phyloP scores from a whole-genome alignment of 2,888 invertebrate genomes.

The Oscheius sp. region DNA sequence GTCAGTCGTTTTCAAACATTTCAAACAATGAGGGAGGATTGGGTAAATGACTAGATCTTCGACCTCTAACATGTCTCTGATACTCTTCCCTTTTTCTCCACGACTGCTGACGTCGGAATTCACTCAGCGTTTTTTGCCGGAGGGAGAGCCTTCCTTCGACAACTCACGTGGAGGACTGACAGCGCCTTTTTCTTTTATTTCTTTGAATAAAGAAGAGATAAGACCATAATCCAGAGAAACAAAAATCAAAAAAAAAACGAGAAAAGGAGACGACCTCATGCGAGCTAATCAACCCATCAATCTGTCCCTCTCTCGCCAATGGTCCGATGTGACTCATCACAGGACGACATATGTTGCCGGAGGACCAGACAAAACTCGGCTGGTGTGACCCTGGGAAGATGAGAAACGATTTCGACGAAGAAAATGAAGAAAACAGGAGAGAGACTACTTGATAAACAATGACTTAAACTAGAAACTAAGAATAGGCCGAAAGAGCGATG shows the following conservation, averaged over 20 bases:
- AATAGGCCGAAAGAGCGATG: neutral
- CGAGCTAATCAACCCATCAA: neutral
- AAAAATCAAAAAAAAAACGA: neutral
- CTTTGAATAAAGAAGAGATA: neutral
- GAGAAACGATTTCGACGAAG: no score
- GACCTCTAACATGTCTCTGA: no score
- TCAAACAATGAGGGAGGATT: slow-evolving; percentile 3
- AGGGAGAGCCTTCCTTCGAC: neutral
- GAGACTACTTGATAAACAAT: no score
- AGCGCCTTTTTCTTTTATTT: neutral
- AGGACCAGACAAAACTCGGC: neutral
- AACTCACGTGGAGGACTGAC: slow-evolving; percentile 7
- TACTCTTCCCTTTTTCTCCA: no score
- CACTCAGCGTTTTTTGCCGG: neutral
- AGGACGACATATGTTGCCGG: slow-evolving; percentile 7
- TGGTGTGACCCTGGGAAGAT: slow-evolving; percentile 8
- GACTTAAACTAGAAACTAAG: no score
- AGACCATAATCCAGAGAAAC: neutral
- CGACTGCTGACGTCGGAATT: slow-evolving; percentile 10
- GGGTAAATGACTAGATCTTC: slow-evolving; percentile 5
- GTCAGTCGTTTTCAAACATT: neutral
- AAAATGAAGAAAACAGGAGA: no score
- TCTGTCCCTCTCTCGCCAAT: neutral
- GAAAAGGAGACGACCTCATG: neutral
- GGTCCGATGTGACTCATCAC: neutral